Evolutionary conservation across 2,113 vertebrate species (phyloP), one percentile per base, ranked within the genome.

Genomic region (Spheniscus mendiculus): DNA sequence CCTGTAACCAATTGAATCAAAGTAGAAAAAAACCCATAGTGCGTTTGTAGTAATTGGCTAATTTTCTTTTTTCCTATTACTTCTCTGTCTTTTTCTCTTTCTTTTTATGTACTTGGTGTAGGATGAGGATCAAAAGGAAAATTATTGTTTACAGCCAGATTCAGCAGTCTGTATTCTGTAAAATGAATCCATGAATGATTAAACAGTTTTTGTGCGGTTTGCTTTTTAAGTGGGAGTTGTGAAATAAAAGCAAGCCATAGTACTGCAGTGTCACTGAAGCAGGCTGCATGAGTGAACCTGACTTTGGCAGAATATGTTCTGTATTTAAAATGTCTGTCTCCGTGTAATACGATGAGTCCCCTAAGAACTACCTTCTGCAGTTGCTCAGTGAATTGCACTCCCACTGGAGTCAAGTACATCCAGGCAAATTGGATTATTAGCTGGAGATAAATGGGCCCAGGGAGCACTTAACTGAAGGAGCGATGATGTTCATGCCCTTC

Each of bases 371-470:
- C 34, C 70, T 91, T 83, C 76, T 77, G 52, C 42, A 52, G 56
- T 80, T 90, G 73, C 66, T 84, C 71, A 90, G 65, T 77, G 83
- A 90, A 80, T 94, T 96, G 90, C 25, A 5, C 73, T 96, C 82
- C 93, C 58, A 47, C 40, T 90, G 79, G 90, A 94, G 80, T 79
- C 77, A 87, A 92, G 62, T n/a, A 90, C 53, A 79, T 83, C 49
- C 76, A 80, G 93, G 80, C 52, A 96, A 97, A 93, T 49, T 89
- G 72, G 77, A 89, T 95, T 76, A 82, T 93, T 94, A 96, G 59
- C 87, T 89, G 49, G 55, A 96, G 92, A 95, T 95, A 95, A 96
- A 96, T 83, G 74, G 89, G 74, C 62, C 82, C 45, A 70, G 78
- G 80, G 84, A 97, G 82, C 85, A 95, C 89, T 94, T 96, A 83